phyloP scores from a whole-genome alignment of 2,113 vertebrate species.

The Plecotus auritus region DNA sequence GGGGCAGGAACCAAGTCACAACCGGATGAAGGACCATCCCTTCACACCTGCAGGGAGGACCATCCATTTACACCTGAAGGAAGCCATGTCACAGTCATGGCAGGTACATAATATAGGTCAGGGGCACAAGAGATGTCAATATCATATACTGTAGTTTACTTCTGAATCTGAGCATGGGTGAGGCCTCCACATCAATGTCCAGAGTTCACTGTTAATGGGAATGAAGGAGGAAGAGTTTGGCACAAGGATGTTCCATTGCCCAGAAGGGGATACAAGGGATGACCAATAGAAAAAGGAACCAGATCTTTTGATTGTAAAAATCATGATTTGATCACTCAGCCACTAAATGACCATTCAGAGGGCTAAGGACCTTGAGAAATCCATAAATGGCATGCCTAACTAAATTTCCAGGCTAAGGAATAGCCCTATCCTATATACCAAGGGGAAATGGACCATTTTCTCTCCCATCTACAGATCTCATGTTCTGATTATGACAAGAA shows the following conservation, averaged over 20 bases:
- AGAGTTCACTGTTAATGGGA: not conserved
- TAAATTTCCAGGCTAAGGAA: not conserved
- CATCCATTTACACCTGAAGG: not conserved
- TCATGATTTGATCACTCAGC: not conserved
- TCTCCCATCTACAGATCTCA: not conserved
- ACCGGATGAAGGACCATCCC: not conserved
- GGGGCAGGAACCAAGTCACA: too few species aligned
- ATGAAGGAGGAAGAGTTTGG: not conserved
- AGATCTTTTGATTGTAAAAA: not conserved
- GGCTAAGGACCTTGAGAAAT: not conserved
- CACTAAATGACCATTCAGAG: not conserved
- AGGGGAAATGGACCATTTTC: not conserved
- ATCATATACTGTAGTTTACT: rapidly evolving
- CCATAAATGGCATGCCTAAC: too few species aligned
- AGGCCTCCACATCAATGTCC: not conserved
- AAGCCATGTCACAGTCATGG: not conserved
- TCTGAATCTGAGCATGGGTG: not conserved
- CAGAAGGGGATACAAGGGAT: not conserved
- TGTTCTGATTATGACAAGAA: not conserved
- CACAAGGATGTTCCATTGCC: not conserved
- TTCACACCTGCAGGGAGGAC: not conserved
- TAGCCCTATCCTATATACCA: not conserved
- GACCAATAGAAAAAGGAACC: not conserved
- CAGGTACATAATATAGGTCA: not conserved
- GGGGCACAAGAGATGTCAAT: not conserved